These are phyloP conservation scores for Tringa solitaria DNA, from an alignment of 2,113 vertebrate species.

Conservation along the genomic window DNA sequence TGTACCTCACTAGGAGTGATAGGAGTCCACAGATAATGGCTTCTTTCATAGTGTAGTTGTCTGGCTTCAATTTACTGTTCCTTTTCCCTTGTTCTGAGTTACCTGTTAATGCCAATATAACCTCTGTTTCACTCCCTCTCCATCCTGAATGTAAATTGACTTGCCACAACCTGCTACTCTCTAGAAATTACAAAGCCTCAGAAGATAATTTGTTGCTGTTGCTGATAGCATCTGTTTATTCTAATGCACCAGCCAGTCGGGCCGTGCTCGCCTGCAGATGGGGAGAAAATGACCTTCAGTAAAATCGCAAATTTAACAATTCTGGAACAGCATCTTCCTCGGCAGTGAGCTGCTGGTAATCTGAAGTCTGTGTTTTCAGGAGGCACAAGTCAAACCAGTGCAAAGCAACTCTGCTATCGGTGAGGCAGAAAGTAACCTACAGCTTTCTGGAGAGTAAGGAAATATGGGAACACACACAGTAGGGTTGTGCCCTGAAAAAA, in stretches of 20 bases:
- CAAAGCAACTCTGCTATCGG: not conserved
- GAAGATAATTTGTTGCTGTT: constrained; percentile 57
- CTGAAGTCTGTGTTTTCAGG: not conserved
- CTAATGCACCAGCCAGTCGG: not conserved
- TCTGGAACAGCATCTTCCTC: not conserved
- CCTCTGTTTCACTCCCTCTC: not conserved
- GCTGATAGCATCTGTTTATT: constrained; percentile 54
- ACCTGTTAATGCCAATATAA: not conserved
- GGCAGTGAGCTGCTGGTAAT: not conserved
- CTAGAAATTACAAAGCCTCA: constrained; percentile 38
- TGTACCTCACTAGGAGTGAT: not conserved
- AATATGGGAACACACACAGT: not conserved
- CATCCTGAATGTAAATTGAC: constrained; percentile 9
- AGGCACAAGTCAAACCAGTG: not conserved
- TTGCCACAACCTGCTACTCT: constrained; percentile 47
- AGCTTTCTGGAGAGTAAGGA: not conserved
- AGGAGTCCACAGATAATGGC: not conserved
- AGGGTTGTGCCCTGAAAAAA: not conserved
- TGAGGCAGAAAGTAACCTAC: not conserved
- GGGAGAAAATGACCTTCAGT: constrained; percentile 27
- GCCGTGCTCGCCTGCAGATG: not conserved
- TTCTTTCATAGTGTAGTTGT: not conserved
- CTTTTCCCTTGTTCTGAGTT: not conserved
- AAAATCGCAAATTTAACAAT: not conserved
- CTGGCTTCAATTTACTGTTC: not conserved